phyloP scores from a whole-genome alignment of 2,888 invertebrate species.

The Diogma glabrata region DNA sequence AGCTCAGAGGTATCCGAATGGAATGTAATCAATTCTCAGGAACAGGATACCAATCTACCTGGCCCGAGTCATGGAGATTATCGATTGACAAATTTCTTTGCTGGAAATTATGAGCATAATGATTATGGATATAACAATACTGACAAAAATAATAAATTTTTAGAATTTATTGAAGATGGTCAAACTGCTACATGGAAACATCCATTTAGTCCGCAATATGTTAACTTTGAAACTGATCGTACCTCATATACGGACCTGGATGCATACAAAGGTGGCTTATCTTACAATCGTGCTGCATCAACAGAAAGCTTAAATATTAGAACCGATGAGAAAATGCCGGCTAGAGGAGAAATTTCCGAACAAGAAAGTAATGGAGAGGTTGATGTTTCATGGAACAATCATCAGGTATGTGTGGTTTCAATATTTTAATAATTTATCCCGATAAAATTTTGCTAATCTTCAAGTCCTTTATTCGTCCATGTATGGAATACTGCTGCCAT shows the following conservation, averaged over 20 bases:
- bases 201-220: conserved; percentile 21
- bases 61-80: conserved; percentile 12
- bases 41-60: background rate
- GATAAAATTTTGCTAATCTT: no score
- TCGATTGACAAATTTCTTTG: conserved; percentile 10
- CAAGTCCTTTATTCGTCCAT: no score
- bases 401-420: conserved; percentile 41
- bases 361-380: conserved; percentile 77
- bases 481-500: no score
- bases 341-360: conserved; percentile 74
- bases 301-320: conserved; percentile 57
- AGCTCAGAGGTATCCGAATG: background rate
- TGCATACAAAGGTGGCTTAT: conserved; percentile 26
- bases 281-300: conserved; percentile 19
- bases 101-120: conserved; percentile 1
- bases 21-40: background rate
- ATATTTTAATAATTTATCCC: no score
- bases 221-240: conserved; percentile 25
- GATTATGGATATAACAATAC: conserved; percentile 1
- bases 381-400: conserved; percentile 62
- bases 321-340: conserved; percentile 79
- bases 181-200: conserved; percentile 11
- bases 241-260: conserved; percentile 35
- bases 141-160: conserved; percentile 5
- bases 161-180: conserved; percentile 10